A percentile compares a stretch with the other conserved stretches of the same genome.
phyloP scores from a whole-genome alignment of 2,113 vertebrate species.

The Chamaetylas fuelleborni region DNA sequence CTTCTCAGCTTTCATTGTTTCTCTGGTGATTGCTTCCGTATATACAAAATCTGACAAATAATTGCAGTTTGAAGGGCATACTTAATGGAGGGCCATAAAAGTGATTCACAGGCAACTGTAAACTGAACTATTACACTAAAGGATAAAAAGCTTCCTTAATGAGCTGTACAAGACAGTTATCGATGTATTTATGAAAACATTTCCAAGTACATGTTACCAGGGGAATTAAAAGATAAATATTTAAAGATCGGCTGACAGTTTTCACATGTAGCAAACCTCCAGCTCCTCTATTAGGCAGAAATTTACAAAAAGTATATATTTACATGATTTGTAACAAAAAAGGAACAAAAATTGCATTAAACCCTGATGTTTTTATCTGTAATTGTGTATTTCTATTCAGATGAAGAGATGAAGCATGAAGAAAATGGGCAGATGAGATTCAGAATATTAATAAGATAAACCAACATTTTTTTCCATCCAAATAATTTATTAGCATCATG shows the following conservation, averaged over 20 bases:
- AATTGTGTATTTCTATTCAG: not conserved
- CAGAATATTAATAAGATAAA: conserved; percentile 32
- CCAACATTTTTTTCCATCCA: not conserved
- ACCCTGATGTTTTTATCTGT: not conserved
- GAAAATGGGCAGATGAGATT: not conserved
- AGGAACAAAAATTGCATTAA: not conserved
- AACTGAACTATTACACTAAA: conserved; percentile 65
- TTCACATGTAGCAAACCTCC: not conserved
- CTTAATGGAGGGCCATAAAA: conserved; percentile 68
- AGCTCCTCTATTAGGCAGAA: not conserved
- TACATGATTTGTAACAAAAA: not conserved
- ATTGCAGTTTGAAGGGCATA: conserved; percentile 65
- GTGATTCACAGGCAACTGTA: conserved; percentile 66
- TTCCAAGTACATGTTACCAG: conserved; percentile 55
- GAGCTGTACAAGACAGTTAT: conserved; percentile 72
- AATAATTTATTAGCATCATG: conserved; percentile 5
- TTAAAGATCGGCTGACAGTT: conserved; percentile 52
- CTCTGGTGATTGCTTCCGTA: conserved; percentile 44
- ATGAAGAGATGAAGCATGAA: conserved; percentile 17
- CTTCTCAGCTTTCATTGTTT: conserved; percentile 42
- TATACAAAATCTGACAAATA: conserved; percentile 58
- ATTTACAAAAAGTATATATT: not conserved
- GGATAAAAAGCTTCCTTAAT: conserved; percentile 73
- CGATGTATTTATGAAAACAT: conserved; percentile 74
- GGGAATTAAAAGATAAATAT: conserved; percentile 70